Evolutionary conservation across 2,888 invertebrate genomes (phyloP).

Genomic region (Aporophyla nigra): DNA sequence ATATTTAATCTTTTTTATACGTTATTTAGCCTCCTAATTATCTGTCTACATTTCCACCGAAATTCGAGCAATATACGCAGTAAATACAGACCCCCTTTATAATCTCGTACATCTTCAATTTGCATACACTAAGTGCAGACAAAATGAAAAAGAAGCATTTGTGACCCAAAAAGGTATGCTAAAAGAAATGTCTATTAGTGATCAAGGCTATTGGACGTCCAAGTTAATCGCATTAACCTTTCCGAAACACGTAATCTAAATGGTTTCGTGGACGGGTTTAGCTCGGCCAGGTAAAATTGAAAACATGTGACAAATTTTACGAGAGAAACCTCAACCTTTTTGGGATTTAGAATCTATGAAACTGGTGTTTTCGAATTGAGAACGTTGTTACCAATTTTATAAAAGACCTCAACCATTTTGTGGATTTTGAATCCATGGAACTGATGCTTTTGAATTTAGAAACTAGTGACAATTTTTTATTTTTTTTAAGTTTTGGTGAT

Average conservation of each 20-base stretch:
- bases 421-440: background rate
- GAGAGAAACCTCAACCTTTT: conserved; percentile 8
- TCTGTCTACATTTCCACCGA: background rate
- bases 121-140: background rate
- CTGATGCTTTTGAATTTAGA: background rate
- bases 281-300: conserved; percentile 36
- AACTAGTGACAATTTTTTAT: too few species aligned
- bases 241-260: conserved; percentile 61
- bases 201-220: conserved; percentile 41
- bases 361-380: background rate
- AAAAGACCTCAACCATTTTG: background rate
- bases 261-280: conserved; percentile 49
- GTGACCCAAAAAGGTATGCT: conserved; percentile 24
- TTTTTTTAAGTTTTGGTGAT: background rate
- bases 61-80: conserved; percentile 37
- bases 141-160: background rate
- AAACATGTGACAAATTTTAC: conserved; percentile 26
- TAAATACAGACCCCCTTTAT: background rate
- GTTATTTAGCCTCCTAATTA: background rate
- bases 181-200: conserved; percentile 41
- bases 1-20: background rate
- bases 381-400: background rate
- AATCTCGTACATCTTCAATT: background rate
- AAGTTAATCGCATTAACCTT: conserved; percentile 59
- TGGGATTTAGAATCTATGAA: background rate